A percentile compares a stretch with the other conserved stretches of the same genome.
phyloP scores from a whole-genome alignment of 2,888 invertebrate genomes.

The Coleophora flavipennella region DNA sequence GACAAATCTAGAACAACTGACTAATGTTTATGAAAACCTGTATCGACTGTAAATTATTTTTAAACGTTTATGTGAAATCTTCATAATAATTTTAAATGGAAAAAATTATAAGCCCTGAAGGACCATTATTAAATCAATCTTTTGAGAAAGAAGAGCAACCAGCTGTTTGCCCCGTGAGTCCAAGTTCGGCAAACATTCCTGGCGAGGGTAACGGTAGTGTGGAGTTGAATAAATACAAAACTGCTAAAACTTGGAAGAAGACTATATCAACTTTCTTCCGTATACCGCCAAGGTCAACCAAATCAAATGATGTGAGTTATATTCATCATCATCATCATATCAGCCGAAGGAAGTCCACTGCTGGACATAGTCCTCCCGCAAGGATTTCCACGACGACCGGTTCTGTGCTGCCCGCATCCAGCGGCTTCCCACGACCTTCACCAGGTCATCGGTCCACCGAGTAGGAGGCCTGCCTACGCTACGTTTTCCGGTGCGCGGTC shows the following conservation, averaged over 20 bases:
- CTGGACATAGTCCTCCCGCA: too few species aligned
- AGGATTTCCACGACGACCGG: too few species aligned
- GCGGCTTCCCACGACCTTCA: too few species aligned
- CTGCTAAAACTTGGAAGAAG: constrained; percentile 60
- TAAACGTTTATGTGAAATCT: constrained; percentile 30
- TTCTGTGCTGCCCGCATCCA: too few species aligned
- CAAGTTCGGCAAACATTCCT: constrained; percentile 23
- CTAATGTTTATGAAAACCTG: constrained; percentile 17
- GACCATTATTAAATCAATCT: constrained; percentile 26
- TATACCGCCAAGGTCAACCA: constrained; percentile 53
- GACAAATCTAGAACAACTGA: constrained; percentile 17
- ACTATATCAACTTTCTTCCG: constrained; percentile 61
- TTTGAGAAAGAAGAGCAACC: constrained; percentile 33
- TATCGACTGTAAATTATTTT: constrained; percentile 33
- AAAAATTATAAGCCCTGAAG: constrained; percentile 62
- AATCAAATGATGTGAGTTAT: constrained; percentile 57
- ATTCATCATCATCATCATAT: too few species aligned
- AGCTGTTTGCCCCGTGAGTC: too few species aligned
- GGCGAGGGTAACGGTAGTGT: constrained; percentile 38
- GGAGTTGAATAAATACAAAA: constrained; percentile 49
- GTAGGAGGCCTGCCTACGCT: too few species aligned
- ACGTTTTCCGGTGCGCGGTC: too few species aligned
- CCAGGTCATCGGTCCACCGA: too few species aligned
- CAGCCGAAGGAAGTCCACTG: too few species aligned
- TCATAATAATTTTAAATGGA: constrained; percentile 28